Base-by-base conservation (phyloP, 2,888 invertebrate species). In the Synanthedon formicaeformis region DNA sequence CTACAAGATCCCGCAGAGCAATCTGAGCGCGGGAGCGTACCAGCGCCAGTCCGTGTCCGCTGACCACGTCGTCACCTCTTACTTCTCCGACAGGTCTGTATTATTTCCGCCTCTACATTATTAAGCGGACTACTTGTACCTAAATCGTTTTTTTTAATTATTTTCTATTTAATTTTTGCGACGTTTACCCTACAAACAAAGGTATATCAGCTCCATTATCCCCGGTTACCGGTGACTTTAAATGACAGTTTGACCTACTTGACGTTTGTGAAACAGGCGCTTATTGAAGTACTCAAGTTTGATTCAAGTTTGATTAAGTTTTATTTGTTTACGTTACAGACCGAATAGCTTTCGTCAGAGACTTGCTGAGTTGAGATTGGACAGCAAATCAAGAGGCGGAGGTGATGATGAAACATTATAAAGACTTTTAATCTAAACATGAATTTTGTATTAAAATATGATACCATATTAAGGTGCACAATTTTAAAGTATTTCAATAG, bases 41-140 rank as follows among this genome's bases (percentile, higher is more conserved):
- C 87, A 85, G 59, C 69, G 87, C 4, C 87, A 87, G 60, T 84
- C 85, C 0, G 83, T 85, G 4, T 85, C 87, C 8, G 85, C 85
- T 0, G 86, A 86, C 63, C 87, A 85, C 59, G 85, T 85, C 34
- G 81, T 83, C 58, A 75, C 81, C 10, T 81, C 85, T 0, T 85
- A 77, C 63, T 84, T 84, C 59, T 74, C 83, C 4, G 85, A 86
- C 57, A 78, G 84, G 80, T 81, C 60, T 56, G 54, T 14, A 45
- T 8, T 45, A 45, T 13, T 45, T 13, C 11, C 41, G 13, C 45
- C 14, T 11, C 45, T 18, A 13, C 14, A 18, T 50, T 27, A 50
- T 27, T 10, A 45, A 3, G 14, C 45, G 45, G 8, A 27, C 3
- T 3, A 27, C 27, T 27, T 27, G 8, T n/a, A n/a, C n/a, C n/a